These are phyloP conservation scores for Pitangus sulphuratus DNA, from an alignment of 2,797 vertebrate species.

Conservation along the genomic window DNA sequence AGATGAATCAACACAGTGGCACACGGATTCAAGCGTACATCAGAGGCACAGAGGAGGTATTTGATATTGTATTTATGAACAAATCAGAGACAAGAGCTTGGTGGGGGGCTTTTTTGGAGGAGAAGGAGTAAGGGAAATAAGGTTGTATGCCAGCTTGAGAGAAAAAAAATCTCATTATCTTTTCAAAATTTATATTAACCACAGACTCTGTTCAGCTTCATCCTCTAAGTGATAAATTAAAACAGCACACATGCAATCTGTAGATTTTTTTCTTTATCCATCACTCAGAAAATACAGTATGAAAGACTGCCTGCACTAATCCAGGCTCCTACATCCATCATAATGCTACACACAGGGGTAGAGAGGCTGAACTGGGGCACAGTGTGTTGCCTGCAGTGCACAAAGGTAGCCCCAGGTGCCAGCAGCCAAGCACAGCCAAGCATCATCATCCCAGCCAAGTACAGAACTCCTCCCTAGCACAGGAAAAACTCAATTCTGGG, in stretches of 20 bases:
- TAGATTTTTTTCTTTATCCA: background rate
- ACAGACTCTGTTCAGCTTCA: background rate
- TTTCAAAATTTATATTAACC: background rate
- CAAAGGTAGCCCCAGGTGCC: background rate
- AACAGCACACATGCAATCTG: background rate
- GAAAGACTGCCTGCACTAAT: background rate
- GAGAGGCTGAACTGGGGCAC: background rate
- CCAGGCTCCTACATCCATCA: background rate
- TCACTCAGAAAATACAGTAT: background rate
- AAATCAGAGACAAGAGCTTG: slow-evolving; percentile 25
- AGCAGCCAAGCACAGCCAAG: accelerated
- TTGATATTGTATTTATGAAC: slow-evolving; percentile 29
- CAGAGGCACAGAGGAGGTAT: slow-evolving; percentile 1
- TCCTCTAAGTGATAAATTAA: slow-evolving; percentile 4
- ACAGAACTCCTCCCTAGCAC: background rate
- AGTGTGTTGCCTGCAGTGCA: accelerated
- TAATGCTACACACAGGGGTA: background rate
- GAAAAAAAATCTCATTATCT: background rate
- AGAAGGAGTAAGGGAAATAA: background rate
- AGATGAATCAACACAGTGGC: slow-evolving; percentile 4
- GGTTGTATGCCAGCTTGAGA: background rate
- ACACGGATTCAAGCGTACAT: accelerated
- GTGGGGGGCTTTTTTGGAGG: background rate
- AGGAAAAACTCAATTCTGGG: background rate
- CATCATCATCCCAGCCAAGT: background rate